Percentiles rank a stretch among this genome's conserved stretches.
These are phyloP conservation scores for Timema cristinae DNA, from an alignment of 2,888 invertebrate species.

Conservation along the genomic window DNA sequence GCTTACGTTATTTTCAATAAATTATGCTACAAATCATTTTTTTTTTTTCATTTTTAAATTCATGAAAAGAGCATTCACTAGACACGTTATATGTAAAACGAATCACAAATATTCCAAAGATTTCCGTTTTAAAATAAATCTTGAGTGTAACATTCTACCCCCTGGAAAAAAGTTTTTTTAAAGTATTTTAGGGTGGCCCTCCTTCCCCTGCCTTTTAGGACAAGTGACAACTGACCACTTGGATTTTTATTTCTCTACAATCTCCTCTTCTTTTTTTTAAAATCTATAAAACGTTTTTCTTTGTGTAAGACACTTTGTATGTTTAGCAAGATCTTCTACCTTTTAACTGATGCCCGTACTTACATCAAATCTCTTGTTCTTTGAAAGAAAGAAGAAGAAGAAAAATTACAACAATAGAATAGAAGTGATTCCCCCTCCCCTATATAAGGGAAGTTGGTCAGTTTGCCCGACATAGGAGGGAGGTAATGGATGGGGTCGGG, in stretches of 20 bases:
- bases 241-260: background rate
- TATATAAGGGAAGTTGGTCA: slow-evolving; percentile 1
- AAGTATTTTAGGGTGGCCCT: no score
- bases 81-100: no score
- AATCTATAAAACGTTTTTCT: background rate
- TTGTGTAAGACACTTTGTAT: slow-evolving; percentile 2
- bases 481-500: slow-evolving; percentile 15
- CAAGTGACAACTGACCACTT: slow-evolving; percentile 15
- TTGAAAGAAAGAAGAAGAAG: no score
- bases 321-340: slow-evolving; percentile 7
- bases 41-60: no score
- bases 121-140: slow-evolving; percentile 8
- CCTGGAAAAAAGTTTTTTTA: no score
- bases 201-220: background rate
- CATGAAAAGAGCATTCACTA: no score
- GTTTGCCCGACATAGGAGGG: background rate
- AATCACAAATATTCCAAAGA: no score
- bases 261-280: background rate
- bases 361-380: no score
- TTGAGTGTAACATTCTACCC: background rate
- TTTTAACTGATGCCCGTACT: background rate
- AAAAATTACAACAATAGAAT: no score
- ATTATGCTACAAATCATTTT: no score
- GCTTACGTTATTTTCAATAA: no score
- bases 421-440: no score